phyloP scores from a whole-genome alignment of 2,113 vertebrate genomes.

The Rhegmatorhina hoffmannsi region DNA sequence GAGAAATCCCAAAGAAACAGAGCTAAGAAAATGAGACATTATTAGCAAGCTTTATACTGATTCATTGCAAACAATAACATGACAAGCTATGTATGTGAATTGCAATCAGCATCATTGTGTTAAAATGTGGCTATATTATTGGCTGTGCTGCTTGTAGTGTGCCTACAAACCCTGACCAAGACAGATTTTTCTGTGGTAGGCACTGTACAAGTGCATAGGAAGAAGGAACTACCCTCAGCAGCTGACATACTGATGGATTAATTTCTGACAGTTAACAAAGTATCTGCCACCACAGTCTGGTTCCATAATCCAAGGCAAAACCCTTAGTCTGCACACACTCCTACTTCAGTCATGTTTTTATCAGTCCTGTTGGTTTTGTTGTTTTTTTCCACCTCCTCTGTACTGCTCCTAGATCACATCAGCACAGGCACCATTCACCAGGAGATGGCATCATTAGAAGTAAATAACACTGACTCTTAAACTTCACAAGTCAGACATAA shows the following conservation, averaged over 20 bases:
- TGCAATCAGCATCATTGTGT: background rate
- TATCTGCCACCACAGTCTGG: background rate
- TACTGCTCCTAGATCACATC: background rate
- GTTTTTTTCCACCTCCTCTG: background rate
- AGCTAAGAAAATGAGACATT: background rate
- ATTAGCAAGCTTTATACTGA: background rate
- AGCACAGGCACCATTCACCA: background rate
- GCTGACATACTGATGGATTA: background rate
- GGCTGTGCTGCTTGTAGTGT: background rate
- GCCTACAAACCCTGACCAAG: background rate
- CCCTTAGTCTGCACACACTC: background rate
- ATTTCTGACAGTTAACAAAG: background rate
- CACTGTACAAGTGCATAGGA: background rate
- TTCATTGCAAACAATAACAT: background rate
- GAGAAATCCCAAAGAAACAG: background rate
- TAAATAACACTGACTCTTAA: background rate
- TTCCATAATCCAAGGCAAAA: background rate
- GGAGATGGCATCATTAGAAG: constrained; percentile 48
- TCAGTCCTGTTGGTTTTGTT: background rate
- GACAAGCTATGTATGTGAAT: background rate
- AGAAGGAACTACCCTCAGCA: background rate
- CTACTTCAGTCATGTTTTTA: background rate
- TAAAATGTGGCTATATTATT: background rate
- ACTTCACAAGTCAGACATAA: background rate
- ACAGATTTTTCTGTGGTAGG: background rate